Percentiles rank a stretch among this genome's conserved stretches.
These are phyloP conservation scores for Rhynchonema sp. DNA, from an alignment of 2,888 invertebrate genomes.

Conservation along the genomic window DNA sequence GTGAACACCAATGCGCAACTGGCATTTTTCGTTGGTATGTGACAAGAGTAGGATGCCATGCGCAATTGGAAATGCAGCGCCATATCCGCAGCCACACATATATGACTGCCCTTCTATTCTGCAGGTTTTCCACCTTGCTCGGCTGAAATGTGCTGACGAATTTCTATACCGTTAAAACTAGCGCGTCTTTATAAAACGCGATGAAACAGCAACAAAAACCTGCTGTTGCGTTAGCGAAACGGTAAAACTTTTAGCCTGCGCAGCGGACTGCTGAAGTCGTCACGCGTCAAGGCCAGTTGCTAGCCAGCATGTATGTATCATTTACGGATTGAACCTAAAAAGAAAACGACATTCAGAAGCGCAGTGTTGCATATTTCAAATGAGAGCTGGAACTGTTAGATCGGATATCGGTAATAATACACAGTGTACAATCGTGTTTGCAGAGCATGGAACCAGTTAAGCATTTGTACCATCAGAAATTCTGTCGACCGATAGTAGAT, in stretches of 20 bases:
- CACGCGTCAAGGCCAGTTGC: slow-evolving; percentile 1
- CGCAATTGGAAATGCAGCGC: not conserved
- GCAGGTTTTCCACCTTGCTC: not conserved
- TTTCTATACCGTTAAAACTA: too few relatives aligned
- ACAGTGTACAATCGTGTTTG: too few relatives aligned
- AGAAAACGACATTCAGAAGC: too few relatives aligned
- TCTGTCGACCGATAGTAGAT: slow-evolving; percentile 68
- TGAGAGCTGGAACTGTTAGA: too few relatives aligned
- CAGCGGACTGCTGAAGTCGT: not conserved
- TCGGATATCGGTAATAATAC: too few relatives aligned
- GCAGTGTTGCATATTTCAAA: too few relatives aligned
- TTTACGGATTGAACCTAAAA: slow-evolving; percentile 6
- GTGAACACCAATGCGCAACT: not conserved
- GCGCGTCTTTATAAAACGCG: too few relatives aligned
- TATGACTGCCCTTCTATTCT: not conserved
- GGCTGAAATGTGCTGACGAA: not conserved
- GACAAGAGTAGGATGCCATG: not conserved
- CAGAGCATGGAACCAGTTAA: too few relatives aligned
- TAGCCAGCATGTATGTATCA: slow-evolving; percentile 6
- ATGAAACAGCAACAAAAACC: too few relatives aligned
- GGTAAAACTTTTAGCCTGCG: not conserved
- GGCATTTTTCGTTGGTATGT: not conserved
- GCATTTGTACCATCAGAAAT: slow-evolving; percentile 39
- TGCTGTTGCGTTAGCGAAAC: not conserved
- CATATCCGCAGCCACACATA: not conserved